phyloP scores from a whole-genome alignment of 2,113 vertebrate species.

The Etia nguti region DNA sequence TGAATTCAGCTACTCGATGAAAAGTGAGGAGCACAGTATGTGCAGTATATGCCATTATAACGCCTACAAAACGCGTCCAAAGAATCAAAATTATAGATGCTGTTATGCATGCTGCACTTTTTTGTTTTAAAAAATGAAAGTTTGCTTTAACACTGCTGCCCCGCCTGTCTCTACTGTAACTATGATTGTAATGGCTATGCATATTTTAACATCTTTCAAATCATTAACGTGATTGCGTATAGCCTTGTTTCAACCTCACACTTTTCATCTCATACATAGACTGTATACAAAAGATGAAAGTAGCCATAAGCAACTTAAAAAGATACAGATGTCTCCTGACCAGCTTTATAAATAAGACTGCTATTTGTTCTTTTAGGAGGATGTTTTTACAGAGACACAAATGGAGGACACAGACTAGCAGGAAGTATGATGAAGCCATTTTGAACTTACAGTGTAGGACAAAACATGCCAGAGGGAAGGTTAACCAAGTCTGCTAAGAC shows the following conservation, averaged over 20 bases:
- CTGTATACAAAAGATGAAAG: background rate
- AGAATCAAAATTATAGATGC: background rate
- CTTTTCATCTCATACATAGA: background rate
- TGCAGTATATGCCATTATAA: no score
- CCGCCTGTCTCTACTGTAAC: background rate
- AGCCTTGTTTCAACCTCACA: background rate
- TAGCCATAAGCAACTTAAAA: background rate
- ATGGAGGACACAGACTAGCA: background rate
- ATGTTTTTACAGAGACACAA: background rate
- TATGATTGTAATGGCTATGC: background rate
- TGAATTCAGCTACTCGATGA: background rate
- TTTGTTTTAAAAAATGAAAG: background rate
- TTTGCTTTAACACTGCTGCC: background rate
- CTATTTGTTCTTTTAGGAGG: background rate
- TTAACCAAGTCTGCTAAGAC: background rate
- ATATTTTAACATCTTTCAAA: background rate
- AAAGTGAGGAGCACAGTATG: background rate
- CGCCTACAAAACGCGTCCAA: background rate
- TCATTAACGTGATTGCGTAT: background rate
- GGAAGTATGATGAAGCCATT: background rate
- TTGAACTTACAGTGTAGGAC: background rate
- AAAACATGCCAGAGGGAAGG: background rate
- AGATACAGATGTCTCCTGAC: background rate
- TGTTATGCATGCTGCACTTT: background rate
- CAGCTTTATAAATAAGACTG: background rate